Evolutionary conservation across 2,113 vertebrate species (phyloP), one percentile per base, ranked within the genome.

Genomic region (Oostethus manadensis): DNA sequence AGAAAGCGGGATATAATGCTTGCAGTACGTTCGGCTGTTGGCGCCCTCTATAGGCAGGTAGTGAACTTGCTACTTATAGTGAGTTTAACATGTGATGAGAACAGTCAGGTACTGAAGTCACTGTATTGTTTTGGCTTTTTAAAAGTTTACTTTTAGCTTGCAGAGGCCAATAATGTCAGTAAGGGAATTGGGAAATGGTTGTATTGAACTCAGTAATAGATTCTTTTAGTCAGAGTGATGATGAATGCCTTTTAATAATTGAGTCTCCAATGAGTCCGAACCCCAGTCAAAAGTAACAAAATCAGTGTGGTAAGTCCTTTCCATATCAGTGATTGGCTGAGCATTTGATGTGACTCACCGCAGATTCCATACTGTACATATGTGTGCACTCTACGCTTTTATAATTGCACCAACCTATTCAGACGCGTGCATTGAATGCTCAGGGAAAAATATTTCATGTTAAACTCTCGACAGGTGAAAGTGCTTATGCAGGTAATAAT

Each of bases 401-500:
- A 33, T 33, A 26, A 15, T 9, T 15, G 43, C 40, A 53, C 56
- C 45, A 18, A 4, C 40, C 59, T 29, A 60, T 53, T 40, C 57
- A 64, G 51, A 42, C 47, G 35, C 56, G 45, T 42, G 40, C 26
- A 49, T 48, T 43, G 54, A 63, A 68, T 15, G 65, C 48, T 73
- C 38, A 42, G 29, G 29, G 4, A 7, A 33, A 8, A 33, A 26
- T 26, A 7, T 33, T 33, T 68, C 51, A 18, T 47, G 59, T 61
- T 70, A 68, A 71, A 71, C 64, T 60, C 64, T 44, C 67, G 57
- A 64, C 84, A 86, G 84, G 86, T 88, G 86, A 80, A 81, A 84
- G 67, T 61, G 61, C 77, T 84, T 86, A 84, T 50, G 70, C 43
- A 59, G 67, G 75, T 84, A 77, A 80, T 82, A 74, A 82, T 69